These are phyloP conservation scores for Agrochola litura DNA, from an alignment of 2,888 invertebrate genomes.

Conservation along the genomic window DNA sequence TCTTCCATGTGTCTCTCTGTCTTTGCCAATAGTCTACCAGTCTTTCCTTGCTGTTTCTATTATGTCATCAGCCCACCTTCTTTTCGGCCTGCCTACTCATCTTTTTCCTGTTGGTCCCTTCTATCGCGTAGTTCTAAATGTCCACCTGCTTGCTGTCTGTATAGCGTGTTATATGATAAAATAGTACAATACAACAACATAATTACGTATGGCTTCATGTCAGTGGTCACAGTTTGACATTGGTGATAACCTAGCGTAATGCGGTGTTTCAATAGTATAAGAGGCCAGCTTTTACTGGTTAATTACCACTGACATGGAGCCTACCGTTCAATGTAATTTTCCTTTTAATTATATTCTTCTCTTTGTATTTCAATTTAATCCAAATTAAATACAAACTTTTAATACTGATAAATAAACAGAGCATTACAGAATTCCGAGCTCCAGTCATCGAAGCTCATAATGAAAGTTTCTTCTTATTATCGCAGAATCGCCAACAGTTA, in stretches of 20 bases:
- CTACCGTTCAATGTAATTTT: not conserved
- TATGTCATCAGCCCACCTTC: too few species aligned
- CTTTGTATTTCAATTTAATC: slow-evolving; percentile 6
- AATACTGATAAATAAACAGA: slow-evolving; percentile 26
- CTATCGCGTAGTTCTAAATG: too few species aligned
- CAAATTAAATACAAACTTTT: slow-evolving; percentile 43
- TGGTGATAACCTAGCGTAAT: not conserved
- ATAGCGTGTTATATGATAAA: not conserved
- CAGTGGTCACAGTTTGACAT: not conserved
- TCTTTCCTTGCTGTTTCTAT: too few species aligned
- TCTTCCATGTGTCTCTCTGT: too few species aligned
- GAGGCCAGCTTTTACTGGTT: too few species aligned
- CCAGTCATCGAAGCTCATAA: slow-evolving; percentile 63
- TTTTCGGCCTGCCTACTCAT: too few species aligned
- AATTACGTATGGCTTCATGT: not conserved
- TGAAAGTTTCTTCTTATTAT: slow-evolving; percentile 63
- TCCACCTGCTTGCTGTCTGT: too few species aligned
- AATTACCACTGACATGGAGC: too few species aligned
- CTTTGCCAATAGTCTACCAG: too few species aligned
- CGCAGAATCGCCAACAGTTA: slow-evolving; percentile 67
- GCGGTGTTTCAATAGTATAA: not conserved
- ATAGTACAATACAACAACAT: not conserved
- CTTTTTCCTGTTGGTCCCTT: too few species aligned
- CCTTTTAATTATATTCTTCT: not conserved
- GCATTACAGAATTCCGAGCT: slow-evolving; percentile 53